Evolutionary conservation across 2,113 vertebrate genomes (phyloP).

Genomic region (Panurus biarmicus): DNA sequence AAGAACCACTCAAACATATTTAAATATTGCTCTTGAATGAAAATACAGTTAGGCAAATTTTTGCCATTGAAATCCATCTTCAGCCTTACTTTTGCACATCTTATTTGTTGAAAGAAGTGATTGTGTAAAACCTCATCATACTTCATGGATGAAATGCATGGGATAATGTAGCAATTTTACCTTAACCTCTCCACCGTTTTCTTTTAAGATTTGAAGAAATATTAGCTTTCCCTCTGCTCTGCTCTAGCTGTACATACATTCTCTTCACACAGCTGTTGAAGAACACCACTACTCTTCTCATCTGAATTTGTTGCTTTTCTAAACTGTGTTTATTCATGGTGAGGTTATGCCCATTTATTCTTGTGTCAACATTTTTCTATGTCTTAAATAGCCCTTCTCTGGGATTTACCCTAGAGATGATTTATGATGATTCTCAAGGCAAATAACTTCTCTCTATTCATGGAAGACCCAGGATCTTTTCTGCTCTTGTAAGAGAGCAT

Average conservation of each 20-base stretch:
- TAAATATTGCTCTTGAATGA: not conserved
- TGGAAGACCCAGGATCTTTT: not conserved
- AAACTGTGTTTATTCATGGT: conserved; percentile 39
- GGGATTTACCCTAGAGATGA: conserved; percentile 2
- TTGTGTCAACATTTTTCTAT: conserved; percentile 47
- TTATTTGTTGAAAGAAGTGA: not conserved
- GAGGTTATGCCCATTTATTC: conserved; percentile 33
- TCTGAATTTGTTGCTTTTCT: conserved; percentile 33
- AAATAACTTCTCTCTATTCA: not conserved
- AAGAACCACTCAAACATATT: not conserved
- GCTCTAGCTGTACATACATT: not conserved
- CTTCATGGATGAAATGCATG: not conserved
- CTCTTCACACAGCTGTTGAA: not conserved
- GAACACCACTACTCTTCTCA: not conserved
- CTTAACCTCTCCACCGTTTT: not conserved
- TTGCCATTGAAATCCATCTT: not conserved
- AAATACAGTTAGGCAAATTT: not conserved
- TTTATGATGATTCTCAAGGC: conserved; percentile 10
- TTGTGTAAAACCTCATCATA: not conserved
- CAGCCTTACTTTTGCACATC: not conserved
- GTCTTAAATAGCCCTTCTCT: conserved; percentile 40
- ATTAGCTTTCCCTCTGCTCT: not conserved
- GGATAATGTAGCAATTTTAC: not conserved
- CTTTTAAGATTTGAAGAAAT: conserved; percentile 26
- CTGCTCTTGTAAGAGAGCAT: not conserved